Evolutionary conservation across 2,797 vertebrate species (phyloP).

Genomic region (Atherinosoma microstoma): DNA sequence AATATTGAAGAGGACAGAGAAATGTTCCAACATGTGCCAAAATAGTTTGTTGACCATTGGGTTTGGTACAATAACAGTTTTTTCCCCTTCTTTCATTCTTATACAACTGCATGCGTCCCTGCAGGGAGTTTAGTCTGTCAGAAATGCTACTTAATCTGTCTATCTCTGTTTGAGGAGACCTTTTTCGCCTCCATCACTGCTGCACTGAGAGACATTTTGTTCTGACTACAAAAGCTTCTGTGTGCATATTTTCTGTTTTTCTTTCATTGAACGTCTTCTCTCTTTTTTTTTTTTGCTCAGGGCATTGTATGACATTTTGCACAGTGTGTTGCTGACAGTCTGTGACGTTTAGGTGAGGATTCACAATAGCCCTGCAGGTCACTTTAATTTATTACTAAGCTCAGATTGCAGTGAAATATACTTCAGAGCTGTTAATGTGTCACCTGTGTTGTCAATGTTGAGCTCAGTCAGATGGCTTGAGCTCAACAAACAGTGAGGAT

Average conservation of each 20-base stretch:
- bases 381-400: slow-evolving; percentile 63
- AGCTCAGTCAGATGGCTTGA: slow-evolving; percentile 44
- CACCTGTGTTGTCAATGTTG: slow-evolving; percentile 42
- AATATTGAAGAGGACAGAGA: too few species aligned
- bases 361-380: slow-evolving; percentile 53
- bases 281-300: slow-evolving; percentile 39
- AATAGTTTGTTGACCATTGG: background rate
- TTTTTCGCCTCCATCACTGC: slow-evolving; percentile 53
- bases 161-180: slow-evolving; percentile 37
- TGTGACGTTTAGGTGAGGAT: slow-evolving; percentile 54
- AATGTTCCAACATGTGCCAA: background rate
- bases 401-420: slow-evolving; percentile 51
- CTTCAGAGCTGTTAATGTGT: slow-evolving; percentile 46
- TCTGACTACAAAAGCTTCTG: slow-evolving; percentile 44
- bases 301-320: slow-evolving; percentile 59
- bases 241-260: slow-evolving; percentile 37
- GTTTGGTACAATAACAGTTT: background rate
- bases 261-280: slow-evolving; percentile 46
- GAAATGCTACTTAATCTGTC: slow-evolving; percentile 33
- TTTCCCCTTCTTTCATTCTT: background rate
- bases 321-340: slow-evolving; percentile 55
- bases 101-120: slow-evolving; percentile 5
- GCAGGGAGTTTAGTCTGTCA: slow-evolving; percentile 31
- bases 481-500: slow-evolving; percentile 24
- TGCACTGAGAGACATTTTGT: slow-evolving; percentile 54